Base-by-base conservation (phyloP, 2,888 invertebrate species). In the Chloroclystis v-ata region DNA sequence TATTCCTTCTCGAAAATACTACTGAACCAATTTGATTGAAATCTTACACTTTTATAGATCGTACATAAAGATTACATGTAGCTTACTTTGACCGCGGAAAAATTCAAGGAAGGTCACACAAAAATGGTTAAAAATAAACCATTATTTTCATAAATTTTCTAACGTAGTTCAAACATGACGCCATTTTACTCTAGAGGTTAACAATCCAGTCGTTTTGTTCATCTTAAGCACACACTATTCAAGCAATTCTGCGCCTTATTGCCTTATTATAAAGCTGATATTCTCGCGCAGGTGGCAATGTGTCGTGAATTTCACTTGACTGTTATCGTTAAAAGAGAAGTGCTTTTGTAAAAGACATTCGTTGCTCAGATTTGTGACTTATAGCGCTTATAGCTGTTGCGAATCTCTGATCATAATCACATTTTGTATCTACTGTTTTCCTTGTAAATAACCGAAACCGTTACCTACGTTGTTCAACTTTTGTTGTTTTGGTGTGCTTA, bases 291-390 rank as follows among this genome's bases (percentile, higher is more conserved):
- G 46, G 54, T 49, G 51, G 43, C 43, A 43, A 50, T 46, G 46
- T 50, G 58, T 62, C 58, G 56, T 52, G 61, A 65, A 65, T 62
- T 65, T 61, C 49, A 63, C 56, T 64, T 44, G 59, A 42, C 65
- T 57, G 61, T 62, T 54, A 63, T 64, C 61, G 65, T 66, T 70
- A 63, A 70, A 57, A 61, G 48, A 54, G 51, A 57, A 65, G 60
- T 57, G 51, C 47, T 53, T 65, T 60, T 60, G 61, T 68, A 68
- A 67, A 64, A 62, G 56, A 52, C 53, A 58, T 54, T 52, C 43
- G 55, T 43, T 43, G 63, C 60, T 59, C 56, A 60, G 65, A 62
- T 64, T 69, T 61, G 54, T 46, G 54, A 54, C 40, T 55, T 54
- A 53, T 39, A 48, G 51, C 41, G 40, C 47, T 38, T 41, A 37